These are phyloP conservation scores for Sweltsa coloradensis DNA, from an alignment of 1,140 invertebrate species.

Conservation along the genomic window DNA sequence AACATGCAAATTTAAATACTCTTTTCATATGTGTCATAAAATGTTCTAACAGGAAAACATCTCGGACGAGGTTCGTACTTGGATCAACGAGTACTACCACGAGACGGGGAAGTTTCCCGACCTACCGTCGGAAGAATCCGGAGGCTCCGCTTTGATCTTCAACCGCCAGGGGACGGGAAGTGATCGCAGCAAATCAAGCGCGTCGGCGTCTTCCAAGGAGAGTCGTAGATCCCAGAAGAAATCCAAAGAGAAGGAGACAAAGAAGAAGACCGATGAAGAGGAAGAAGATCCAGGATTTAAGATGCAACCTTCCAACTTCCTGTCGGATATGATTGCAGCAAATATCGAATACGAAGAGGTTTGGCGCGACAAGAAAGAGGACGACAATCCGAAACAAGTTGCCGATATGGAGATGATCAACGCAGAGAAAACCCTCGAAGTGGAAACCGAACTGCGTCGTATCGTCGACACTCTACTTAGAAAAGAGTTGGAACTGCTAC, in stretches of 20 bases:
- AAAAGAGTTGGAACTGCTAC: constrained; percentile 66
- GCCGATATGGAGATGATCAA: constrained; percentile 73
- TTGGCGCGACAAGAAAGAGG: constrained; percentile 73
- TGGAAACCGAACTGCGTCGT: constrained; percentile 69
- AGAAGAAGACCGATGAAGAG: constrained; percentile 43
- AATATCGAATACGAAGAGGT: constrained; percentile 50
- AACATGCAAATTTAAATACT: too few relatives aligned
- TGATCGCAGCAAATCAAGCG: constrained; percentile 62
- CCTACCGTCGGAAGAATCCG: constrained; percentile 78
- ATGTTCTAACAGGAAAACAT: constrained; percentile 32
- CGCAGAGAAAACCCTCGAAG: constrained; percentile 64
- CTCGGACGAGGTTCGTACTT: constrained; percentile 58
- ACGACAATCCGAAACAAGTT: constrained; percentile 48
- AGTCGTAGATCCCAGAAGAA: constrained; percentile 28
- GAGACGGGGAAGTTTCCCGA: constrained; percentile 78
- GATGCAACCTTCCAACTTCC: constrained; percentile 34
- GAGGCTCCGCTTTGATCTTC: constrained; percentile 72
- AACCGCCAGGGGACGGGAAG: constrained; percentile 47
- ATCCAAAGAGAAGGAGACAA: constrained; percentile 40
- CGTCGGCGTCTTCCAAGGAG: constrained; percentile 60
- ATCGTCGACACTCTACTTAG: constrained; percentile 77
- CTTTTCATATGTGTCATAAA: too few relatives aligned
- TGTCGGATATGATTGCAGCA: constrained; percentile 33
- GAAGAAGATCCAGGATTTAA: constrained; percentile 41
- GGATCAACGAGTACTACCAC: constrained; percentile 58